Conservation (phyloP, 2,888 invertebrate species). For the Drepanosiphum platanoidis region DNA sequence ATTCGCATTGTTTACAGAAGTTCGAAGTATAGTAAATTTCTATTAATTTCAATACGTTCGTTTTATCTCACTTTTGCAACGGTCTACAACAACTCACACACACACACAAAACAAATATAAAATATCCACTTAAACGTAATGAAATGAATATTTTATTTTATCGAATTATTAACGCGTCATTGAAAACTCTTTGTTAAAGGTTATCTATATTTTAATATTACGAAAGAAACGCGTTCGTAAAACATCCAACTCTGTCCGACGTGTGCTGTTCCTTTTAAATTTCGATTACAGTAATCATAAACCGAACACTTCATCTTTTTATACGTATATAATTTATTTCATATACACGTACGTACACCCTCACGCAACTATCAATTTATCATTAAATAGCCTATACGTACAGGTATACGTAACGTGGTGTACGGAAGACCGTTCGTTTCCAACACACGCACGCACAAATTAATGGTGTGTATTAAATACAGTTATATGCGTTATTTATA, state of each 20-base stretch:
- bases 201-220: too few species aligned
- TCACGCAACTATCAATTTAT: conserved; percentile 14
- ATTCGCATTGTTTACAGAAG: too few species aligned
- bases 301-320: background rate
- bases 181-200: background rate
- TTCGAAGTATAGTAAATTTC: too few species aligned
- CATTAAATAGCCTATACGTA: background rate
- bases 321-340: background rate
- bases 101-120: too few species aligned
- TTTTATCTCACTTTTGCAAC: too few species aligned
- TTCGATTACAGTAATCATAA: background rate
- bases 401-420: background rate
- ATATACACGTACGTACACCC: background rate
- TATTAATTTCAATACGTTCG: too few species aligned
- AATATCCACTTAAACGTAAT: too few species aligned
- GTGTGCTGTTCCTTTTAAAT: background rate
- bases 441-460: conserved; percentile 18
- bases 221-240: background rate
- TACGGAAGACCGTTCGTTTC: conserved; percentile 37
- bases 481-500: conserved; percentile 35
- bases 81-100: too few species aligned
- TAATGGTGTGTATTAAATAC: conserved; percentile 48
- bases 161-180: background rate
- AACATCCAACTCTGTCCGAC: background rate
- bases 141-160: too few species aligned